phyloP scores from a whole-genome alignment of 1,140 invertebrate genomes.

The Epicauta chinensis region DNA sequence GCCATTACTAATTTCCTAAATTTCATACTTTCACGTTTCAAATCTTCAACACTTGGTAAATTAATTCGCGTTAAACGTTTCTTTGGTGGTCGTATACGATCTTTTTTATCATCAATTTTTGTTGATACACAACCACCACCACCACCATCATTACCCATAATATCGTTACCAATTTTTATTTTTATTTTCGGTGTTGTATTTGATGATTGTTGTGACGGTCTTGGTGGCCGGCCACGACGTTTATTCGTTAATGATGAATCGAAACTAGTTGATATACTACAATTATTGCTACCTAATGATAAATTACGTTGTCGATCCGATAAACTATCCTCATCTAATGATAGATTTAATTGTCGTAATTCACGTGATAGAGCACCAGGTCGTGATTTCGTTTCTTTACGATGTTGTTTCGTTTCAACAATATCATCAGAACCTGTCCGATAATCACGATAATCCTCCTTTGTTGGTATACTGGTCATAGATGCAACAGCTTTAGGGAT shows the following conservation, averaged over 20 bases:
- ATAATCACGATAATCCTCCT: constrained; percentile 69
- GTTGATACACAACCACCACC: no score
- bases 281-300: constrained; percentile 41
- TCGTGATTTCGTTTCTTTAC: constrained; percentile 52
- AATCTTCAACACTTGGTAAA: constrained; percentile 60
- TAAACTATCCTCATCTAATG: constrained; percentile 42
- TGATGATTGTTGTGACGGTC: constrained; percentile 39
- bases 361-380: constrained; percentile 48
- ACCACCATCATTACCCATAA: no score
- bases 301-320: constrained; percentile 44
- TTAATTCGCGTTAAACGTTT: constrained; percentile 59
- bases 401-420: constrained; percentile 60
- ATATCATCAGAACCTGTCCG: constrained; percentile 49
- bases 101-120: constrained; percentile 45
- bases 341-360: constrained; percentile 48
- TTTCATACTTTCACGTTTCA: constrained; percentile 80
- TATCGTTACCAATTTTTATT: constrained; percentile 69
- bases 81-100: constrained; percentile 68
- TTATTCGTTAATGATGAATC: constrained; percentile 44
- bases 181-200: constrained; percentile 65
- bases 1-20: constrained; percentile 76
- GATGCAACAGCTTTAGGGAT: constrained; percentile 82
- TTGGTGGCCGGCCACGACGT: constrained; percentile 48
- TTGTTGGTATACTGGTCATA: constrained; percentile 75
- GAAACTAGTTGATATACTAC: constrained; percentile 26